Evolutionary conservation across 1,140 invertebrate genomes (phyloP).

Genomic region (Drosophila parvula): DNA sequence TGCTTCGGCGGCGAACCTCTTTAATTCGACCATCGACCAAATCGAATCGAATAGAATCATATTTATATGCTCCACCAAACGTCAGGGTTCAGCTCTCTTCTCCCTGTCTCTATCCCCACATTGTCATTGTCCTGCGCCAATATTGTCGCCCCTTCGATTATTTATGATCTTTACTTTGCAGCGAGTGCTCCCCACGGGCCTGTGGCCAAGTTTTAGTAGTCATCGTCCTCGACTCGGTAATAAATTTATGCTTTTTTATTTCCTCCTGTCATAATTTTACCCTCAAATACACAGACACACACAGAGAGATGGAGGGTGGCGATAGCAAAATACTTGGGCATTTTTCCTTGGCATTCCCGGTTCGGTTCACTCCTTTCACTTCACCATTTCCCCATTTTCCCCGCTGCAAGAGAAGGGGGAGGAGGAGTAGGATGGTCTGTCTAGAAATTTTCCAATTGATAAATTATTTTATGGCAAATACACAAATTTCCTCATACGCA

Average conservation of each 20-base stretch:
- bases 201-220: conserved; percentile 83
- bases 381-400: background rate
- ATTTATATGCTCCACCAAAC: conserved; percentile 64
- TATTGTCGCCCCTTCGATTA: conserved; percentile 82
- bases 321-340: conserved; percentile 68
- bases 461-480: conserved; percentile 83
- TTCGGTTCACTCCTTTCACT: conserved; percentile 21
- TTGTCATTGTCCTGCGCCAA: conserved; percentile 67
- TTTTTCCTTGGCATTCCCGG: conserved; percentile 50
- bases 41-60: conserved; percentile 56
- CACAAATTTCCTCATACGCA: conserved; percentile 81
- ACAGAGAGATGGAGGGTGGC: conserved; percentile 31
- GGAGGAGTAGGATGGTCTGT: conserved; percentile 23
- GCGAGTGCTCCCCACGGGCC: conserved; percentile 69
- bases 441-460: conserved; percentile 82
- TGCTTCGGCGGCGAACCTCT: conserved; percentile 32
- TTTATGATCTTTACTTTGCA: conserved; percentile 79
- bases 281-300: conserved; percentile 68
- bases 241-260: conserved; percentile 84
- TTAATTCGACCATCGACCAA: conserved; percentile 39
- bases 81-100: conserved; percentile 44
- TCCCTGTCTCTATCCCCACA: background rate
- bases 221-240: conserved; percentile 76
- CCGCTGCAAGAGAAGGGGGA: background rate
- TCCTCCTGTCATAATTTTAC: conserved; percentile 83